Conservation (phyloP, 2,888 invertebrate species). For the Crepidodera aurea region DNA sequence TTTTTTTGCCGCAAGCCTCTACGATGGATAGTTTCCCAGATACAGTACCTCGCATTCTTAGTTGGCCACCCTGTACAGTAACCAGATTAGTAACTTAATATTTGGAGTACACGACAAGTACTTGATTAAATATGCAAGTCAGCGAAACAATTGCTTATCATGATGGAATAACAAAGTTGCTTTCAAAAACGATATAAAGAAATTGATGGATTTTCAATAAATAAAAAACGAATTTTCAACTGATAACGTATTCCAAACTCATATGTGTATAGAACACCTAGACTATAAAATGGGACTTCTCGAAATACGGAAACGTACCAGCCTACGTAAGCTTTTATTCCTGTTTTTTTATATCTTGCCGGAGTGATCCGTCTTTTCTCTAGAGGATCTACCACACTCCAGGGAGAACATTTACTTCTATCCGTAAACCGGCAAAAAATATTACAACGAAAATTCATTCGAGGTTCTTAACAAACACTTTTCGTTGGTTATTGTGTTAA, state of each 20-base stretch:
- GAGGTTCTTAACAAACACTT: slow-evolving; percentile 9
- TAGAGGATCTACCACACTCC: neutral
- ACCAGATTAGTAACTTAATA: too few species aligned
- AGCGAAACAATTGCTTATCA: too few species aligned
- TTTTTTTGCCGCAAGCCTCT: too few species aligned
- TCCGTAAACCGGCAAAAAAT: slow-evolving; percentile 10
- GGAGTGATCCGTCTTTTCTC: slow-evolving; percentile 12
- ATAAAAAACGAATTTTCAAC: too few species aligned
- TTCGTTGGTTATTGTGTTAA: slow-evolving; percentile 8
- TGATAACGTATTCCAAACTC: neutral
- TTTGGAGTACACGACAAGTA: too few species aligned
- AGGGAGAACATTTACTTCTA: slow-evolving; percentile 5
- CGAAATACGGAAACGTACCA: neutral
- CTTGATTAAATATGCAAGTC: too few species aligned
- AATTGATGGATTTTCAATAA: too few species aligned
- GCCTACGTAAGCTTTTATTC: slow-evolving; percentile 2
- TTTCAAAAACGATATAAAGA: too few species aligned
- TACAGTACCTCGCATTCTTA: too few species aligned
- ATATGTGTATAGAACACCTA: neutral
- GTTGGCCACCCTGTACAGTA: too few species aligned
- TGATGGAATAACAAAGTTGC: too few species aligned
- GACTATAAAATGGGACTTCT: neutral
- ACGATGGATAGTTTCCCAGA: too few species aligned
- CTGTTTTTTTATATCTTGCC: slow-evolving; percentile 2
- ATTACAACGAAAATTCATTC: slow-evolving; percentile 9